These are phyloP conservation scores for Aradophagus sp. DNA, from an alignment of 1,140 invertebrate species.

Conservation along the genomic window DNA sequence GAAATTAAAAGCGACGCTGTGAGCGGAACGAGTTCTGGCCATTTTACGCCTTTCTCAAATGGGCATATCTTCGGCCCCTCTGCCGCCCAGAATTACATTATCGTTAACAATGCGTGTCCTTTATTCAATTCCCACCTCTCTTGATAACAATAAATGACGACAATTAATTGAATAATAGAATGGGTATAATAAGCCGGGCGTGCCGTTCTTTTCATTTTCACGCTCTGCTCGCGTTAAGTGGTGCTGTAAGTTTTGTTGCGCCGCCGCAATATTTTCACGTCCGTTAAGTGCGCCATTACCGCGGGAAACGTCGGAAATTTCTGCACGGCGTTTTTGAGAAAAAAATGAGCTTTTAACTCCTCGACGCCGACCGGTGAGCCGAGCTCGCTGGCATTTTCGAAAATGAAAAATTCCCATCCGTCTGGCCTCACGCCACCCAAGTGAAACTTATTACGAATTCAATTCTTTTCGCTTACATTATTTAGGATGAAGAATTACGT, in stretches of 20 bases:
- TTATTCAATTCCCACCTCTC: slow-evolving; percentile 60
- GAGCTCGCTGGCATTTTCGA: slow-evolving; percentile 23
- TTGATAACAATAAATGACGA: slow-evolving; percentile 64
- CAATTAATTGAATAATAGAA: slow-evolving; percentile 71
- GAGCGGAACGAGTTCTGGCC: slow-evolving; percentile 23
- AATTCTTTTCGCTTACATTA: slow-evolving; percentile 36
- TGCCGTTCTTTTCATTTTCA: slow-evolving; percentile 57
- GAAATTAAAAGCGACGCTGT: slow-evolving; percentile 57
- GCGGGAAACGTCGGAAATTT: slow-evolving; percentile 48
- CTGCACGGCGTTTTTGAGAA: slow-evolving; percentile 33
- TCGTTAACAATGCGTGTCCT: slow-evolving; percentile 62
- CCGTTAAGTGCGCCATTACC: slow-evolving; percentile 59
- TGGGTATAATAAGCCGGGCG: slow-evolving; percentile 63
- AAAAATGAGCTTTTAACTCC: slow-evolving; percentile 55
- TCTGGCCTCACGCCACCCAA: slow-evolving; percentile 9
- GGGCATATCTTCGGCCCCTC: slow-evolving; percentile 21
- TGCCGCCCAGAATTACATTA: slow-evolving; percentile 53
- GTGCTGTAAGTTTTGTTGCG: slow-evolving; percentile 55
- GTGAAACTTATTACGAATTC: no score
- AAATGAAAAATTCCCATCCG: slow-evolving; percentile 47
- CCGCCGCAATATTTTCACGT: slow-evolving; percentile 62
- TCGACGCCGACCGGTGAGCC: slow-evolving; percentile 16
- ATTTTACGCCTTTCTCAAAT: slow-evolving; percentile 52
- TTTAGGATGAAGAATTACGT: slow-evolving; percentile 21
- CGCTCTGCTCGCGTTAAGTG: slow-evolving; percentile 53